Percentiles rank a stretch among this genome's conserved stretches.
phyloP scores from a whole-genome alignment of 2,113 vertebrate genomes.

The Nansenia antarctica region DNA sequence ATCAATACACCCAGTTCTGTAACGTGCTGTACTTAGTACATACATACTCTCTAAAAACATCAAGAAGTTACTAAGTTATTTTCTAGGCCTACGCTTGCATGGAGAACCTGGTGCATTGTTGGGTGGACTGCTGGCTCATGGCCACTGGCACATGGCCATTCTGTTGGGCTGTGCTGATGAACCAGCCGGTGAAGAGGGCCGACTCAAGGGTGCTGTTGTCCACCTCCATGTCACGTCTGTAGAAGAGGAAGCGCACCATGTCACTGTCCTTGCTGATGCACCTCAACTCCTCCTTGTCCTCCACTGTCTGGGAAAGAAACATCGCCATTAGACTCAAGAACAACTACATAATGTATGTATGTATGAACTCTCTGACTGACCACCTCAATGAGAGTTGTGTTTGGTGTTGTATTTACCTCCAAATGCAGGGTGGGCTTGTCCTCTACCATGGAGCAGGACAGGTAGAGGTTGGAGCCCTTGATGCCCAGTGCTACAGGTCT shows the following conservation, averaged over 20 bases:
- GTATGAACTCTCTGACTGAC: neutral
- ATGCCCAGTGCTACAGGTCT: conserved; percentile 61
- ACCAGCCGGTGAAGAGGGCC: conserved; percentile 53
- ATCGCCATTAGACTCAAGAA: neutral
- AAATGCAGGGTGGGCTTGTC: conserved; percentile 51
- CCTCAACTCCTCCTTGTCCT: conserved; percentile 13
- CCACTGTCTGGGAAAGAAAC: conserved; percentile 41
- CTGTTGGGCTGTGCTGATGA: conserved; percentile 61
- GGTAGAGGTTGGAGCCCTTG: conserved; percentile 56
- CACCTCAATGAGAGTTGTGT: neutral
- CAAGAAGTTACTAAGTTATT: neutral
- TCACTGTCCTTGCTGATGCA: conserved; percentile 32
- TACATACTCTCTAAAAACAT: conserved; percentile 16
- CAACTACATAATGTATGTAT: neutral
- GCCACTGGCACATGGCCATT: conserved; percentile 34
- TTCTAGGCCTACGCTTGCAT: neutral
- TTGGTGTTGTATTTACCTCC: conserved; percentile 55
- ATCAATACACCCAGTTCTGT: conserved; percentile 33
- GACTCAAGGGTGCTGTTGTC: conserved; percentile 62
- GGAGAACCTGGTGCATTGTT: neutral
- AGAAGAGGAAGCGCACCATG: conserved; percentile 64
- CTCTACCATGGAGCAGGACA: conserved; percentile 48
- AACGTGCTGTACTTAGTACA: conserved; percentile 61
- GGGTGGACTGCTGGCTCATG: conserved; percentile 37
- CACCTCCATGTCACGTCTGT: conserved; percentile 42